phyloP scores from a whole-genome alignment of 2,113 vertebrate genomes.

The Penelope pileata region DNA sequence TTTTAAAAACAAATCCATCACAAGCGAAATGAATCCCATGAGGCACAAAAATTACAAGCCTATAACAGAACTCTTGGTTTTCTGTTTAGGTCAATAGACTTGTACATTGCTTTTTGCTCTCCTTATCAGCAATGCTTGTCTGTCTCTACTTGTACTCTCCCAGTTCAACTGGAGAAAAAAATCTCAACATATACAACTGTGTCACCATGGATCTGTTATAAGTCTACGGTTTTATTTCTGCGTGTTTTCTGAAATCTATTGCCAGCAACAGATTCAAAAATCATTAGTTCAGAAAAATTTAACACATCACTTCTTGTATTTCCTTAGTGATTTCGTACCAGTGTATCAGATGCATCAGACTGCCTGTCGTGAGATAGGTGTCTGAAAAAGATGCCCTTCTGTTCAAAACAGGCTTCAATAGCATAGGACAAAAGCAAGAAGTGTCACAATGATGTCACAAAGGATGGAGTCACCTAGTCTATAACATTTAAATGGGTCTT shows the following conservation, averaged over 20 bases:
- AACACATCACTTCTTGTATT: neutral
- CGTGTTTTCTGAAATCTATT: slow-evolving; percentile 20
- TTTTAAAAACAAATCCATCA: slow-evolving; percentile 31
- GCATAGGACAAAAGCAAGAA: neutral
- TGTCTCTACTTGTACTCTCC: neutral
- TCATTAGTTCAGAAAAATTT: neutral
- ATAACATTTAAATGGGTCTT: neutral
- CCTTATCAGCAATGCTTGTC: neutral
- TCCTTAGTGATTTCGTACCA: slow-evolving; percentile 33
- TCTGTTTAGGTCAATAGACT: slow-evolving; percentile 11
- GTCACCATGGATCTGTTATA: neutral
- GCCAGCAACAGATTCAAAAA: slow-evolving; percentile 62
- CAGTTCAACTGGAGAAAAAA: slow-evolving; percentile 45
- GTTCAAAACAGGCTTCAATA: neutral
- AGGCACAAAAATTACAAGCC: slow-evolving; percentile 42
- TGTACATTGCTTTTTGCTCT: slow-evolving; percentile 57
- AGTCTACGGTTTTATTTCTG: neutral
- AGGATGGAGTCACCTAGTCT: neutral
- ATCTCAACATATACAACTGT: slow-evolving; percentile 5
- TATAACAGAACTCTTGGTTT: neutral
- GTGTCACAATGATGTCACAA: neutral
- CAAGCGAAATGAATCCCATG: slow-evolving; percentile 2
- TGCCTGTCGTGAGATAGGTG: neutral
- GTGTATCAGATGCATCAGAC: slow-evolving; percentile 13
- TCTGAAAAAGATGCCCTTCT: neutral